Evolutionary conservation across 2,113 vertebrate genomes (phyloP).

Genomic region (Malaclemys terrapin): DNA sequence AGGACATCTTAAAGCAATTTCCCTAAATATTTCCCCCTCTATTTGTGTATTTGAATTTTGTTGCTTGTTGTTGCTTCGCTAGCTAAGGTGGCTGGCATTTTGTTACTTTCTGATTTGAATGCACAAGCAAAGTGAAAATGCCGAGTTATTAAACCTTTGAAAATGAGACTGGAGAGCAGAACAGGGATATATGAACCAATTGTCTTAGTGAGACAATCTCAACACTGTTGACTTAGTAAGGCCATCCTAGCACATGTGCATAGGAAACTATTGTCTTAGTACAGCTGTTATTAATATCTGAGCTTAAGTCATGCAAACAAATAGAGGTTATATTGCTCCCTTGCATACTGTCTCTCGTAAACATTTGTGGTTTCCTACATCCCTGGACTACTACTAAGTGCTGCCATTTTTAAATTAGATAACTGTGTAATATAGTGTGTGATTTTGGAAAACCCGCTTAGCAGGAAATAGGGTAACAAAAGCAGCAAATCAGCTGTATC

Average conservation of each 20-base stretch:
- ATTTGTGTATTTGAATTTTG: background rate
- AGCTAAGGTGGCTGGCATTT: background rate
- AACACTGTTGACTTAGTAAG: background rate
- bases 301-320: background rate
- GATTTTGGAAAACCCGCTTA: background rate
- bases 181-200: background rate
- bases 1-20: constrained; percentile 16
- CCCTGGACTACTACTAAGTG: background rate
- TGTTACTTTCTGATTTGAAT: background rate
- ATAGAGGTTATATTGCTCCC: background rate
- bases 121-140: background rate
- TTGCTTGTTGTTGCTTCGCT: background rate
- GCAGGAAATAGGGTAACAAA: background rate
- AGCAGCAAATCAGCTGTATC: background rate
- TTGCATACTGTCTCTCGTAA: background rate
- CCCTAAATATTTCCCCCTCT: background rate
- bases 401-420: background rate
- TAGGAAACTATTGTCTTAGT: background rate
- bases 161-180: fast-evolving
- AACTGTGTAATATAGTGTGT: background rate
- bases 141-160: background rate
- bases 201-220: background rate
- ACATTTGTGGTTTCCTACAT: background rate
- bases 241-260: background rate
- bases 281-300: background rate